Percentiles rank a stretch among this genome's conserved stretches.
phyloP scores from a whole-genome alignment of 1,140 invertebrate genomes.

The Leptinotarsa texana region DNA sequence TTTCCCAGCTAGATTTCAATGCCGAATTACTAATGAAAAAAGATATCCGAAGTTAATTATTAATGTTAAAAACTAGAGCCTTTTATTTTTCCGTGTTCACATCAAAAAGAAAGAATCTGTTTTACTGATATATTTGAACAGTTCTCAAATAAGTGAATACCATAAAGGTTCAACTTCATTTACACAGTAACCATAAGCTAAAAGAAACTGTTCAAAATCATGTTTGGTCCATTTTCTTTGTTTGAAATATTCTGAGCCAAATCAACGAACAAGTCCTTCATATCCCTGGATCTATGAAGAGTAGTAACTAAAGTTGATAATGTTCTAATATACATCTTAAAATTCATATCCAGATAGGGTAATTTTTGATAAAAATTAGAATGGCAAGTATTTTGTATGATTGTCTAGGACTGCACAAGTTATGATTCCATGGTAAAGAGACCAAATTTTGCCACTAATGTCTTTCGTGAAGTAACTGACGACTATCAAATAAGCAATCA shows the following conservation, averaged over 20 bases:
- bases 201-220: constrained; percentile 74
- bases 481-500: too few species aligned
- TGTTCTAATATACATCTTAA: constrained; percentile 79
- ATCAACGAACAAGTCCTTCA: constrained; percentile 75
- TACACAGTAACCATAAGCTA: constrained; percentile 70
- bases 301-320: constrained; percentile 82
- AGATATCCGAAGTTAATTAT: constrained; percentile 16
- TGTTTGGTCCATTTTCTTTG: constrained; percentile 66
- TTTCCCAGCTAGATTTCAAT: constrained; percentile 75
- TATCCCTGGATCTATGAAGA: constrained; percentile 82
- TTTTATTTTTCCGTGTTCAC: too few species aligned
- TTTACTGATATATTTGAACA: too few species aligned
- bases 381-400: too few species aligned
- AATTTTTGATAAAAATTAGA: too few species aligned
- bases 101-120: too few species aligned
- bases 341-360: constrained; percentile 78
- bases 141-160: too few species aligned
- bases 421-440: too few species aligned
- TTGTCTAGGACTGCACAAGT: too few species aligned
- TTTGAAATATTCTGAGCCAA: constrained; percentile 59
- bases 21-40: constrained; percentile 68
- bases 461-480: too few species aligned
- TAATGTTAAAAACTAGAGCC: too few species aligned
- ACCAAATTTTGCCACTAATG: too few species aligned
- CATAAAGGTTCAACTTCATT: constrained; percentile 72